Percentiles rank a stretch among this genome's conserved stretches.
These are phyloP conservation scores for Drosophila paucipuncta DNA, from an alignment of 2,888 invertebrate genomes.

Conservation along the genomic window DNA sequence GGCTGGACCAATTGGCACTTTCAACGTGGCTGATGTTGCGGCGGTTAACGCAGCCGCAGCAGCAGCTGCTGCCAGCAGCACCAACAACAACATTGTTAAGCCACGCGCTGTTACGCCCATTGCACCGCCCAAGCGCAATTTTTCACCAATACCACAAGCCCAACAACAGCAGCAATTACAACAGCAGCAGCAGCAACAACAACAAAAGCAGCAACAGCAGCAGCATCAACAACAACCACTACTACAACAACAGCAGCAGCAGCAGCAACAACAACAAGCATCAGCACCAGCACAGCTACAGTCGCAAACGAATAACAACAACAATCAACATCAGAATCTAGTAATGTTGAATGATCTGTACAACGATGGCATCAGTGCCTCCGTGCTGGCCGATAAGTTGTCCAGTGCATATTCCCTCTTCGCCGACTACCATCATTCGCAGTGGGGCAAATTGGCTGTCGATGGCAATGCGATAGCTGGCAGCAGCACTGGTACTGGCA, in stretches of 20 bases:
- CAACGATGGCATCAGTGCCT: slow-evolving; percentile 76
- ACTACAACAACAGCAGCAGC: slow-evolving; percentile 22
- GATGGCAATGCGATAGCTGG: slow-evolving; percentile 58
- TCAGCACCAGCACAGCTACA: slow-evolving; percentile 42
- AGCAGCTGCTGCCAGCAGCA: slow-evolving; percentile 51
- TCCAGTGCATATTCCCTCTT: slow-evolving; percentile 93
- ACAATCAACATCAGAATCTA: slow-evolving; percentile 69
- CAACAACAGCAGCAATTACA: slow-evolving; percentile 28
- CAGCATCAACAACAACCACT: slow-evolving; percentile 31
- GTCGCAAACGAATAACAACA: slow-evolving; percentile 41
- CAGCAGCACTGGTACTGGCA: slow-evolving; percentile 50
- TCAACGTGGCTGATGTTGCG: slow-evolving; percentile 84
- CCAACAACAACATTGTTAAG: slow-evolving; percentile 32
- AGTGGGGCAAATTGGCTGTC: slow-evolving; percentile 85
- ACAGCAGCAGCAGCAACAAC: slow-evolving; percentile 20
- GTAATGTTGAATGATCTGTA: slow-evolving; percentile 67
- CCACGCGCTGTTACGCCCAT: slow-evolving; percentile 84
- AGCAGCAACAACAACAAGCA: slow-evolving; percentile 22
- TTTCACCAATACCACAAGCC: slow-evolving; percentile 59
- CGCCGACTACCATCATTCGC: slow-evolving; percentile 88
- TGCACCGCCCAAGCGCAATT: slow-evolving; percentile 80
- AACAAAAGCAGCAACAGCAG: slow-evolving; percentile 26
- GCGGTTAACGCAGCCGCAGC: slow-evolving; percentile 81
- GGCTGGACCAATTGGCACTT: slow-evolving; percentile 84
- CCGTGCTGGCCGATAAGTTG: slow-evolving; percentile 79